These are phyloP conservation scores for Pangasius djambal DNA, from an alignment of 2,797 vertebrate genomes.

Conservation along the genomic window DNA sequence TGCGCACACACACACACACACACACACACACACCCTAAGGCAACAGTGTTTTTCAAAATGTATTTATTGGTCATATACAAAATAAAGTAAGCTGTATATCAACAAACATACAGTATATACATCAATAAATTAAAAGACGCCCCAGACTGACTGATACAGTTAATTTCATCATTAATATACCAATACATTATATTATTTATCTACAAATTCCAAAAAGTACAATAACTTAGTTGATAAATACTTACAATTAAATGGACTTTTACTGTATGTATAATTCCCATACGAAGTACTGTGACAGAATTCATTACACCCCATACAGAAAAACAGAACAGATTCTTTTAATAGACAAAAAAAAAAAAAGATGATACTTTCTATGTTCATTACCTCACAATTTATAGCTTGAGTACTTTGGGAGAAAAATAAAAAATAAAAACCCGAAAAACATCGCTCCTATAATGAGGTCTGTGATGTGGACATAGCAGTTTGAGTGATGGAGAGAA, in stretches of 20 bases:
- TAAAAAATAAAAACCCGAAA: background rate
- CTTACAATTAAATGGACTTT: constrained; percentile 80
- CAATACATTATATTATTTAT: constrained; percentile 81
- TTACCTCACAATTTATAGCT: constrained; percentile 71
- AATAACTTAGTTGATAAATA: constrained; percentile 98
- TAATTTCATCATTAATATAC: constrained; percentile 75
- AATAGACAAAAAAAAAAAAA: constrained; percentile 63
- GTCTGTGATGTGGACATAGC: constrained; percentile 41
- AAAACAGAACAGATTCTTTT: constrained; percentile 76
- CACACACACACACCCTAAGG: constrained; percentile 3
- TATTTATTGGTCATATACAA: constrained; percentile 99
- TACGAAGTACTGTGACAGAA: constrained; percentile 79
- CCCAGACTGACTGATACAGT: constrained; percentile 75
- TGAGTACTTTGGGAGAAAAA: constrained; percentile 60
- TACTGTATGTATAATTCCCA: constrained; percentile 78
- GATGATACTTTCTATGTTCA: constrained; percentile 66
- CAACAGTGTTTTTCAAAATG: constrained; percentile 82
- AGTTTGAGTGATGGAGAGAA: constrained; percentile 43
- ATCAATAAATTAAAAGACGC: constrained; percentile 92
- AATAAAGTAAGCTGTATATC: constrained; percentile 98
- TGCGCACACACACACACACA: background rate
- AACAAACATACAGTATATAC: constrained; percentile 98
- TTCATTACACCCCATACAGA: constrained; percentile 83
- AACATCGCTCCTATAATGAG: constrained; percentile 54
- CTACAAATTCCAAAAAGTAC: constrained; percentile 83